A percentile compares a stretch with the other conserved stretches of the same genome.
Evolutionary conservation across 1,140 invertebrate species (phyloP).

Genomic region (Hyles euphorbiae): DNA sequence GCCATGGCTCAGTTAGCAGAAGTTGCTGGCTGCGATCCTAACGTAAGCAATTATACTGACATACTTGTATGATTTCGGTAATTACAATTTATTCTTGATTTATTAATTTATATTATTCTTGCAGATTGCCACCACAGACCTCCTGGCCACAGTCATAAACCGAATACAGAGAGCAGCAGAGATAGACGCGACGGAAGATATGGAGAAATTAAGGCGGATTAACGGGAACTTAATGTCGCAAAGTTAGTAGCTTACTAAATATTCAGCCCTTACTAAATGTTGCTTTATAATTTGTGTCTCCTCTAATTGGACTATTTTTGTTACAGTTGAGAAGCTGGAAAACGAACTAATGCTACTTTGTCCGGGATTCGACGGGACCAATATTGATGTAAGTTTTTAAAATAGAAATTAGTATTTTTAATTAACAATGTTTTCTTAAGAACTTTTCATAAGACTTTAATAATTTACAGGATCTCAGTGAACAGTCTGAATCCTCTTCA

Average conservation of each 20-base stretch:
- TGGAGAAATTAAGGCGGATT: slow-evolving; percentile 18
- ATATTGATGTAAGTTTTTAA: too few species aligned
- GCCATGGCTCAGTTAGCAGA: slow-evolving; percentile 33
- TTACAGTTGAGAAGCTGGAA: slow-evolving; percentile 2
- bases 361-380: too few species aligned
- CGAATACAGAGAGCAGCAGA: slow-evolving; percentile 18
- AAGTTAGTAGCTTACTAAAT: slow-evolving; percentile 19
- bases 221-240: slow-evolving; percentile 28
- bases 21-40: slow-evolving; percentile 27
- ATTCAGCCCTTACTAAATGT: not conserved
- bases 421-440: too few species aligned
- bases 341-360: not conserved
- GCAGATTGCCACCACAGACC: slow-evolving; percentile 26
- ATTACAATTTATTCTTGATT: too few species aligned
- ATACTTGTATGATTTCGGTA: not conserved
- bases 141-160: slow-evolving; percentile 25
- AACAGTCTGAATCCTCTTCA: too few species aligned
- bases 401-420: too few species aligned
- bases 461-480: too few species aligned
- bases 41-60: slow-evolving; percentile 19
- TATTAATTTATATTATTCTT: not conserved
- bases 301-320: not conserved
- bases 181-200: slow-evolving; percentile 14
- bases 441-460: too few species aligned
- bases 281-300: not conserved